phyloP scores from a whole-genome alignment of 2,888 invertebrate species.

The Chaitophorus viminalis region DNA sequence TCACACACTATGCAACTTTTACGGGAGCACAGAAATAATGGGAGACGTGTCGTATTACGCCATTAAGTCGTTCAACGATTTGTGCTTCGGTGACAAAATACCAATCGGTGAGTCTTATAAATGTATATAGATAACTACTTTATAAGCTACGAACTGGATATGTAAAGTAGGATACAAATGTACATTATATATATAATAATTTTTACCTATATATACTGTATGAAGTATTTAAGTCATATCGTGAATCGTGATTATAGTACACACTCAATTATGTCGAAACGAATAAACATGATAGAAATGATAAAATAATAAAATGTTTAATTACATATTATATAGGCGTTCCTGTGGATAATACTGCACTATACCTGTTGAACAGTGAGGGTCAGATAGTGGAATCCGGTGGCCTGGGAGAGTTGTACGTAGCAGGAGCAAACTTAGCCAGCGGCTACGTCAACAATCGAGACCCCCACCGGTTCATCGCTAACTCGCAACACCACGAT shows the following conservation, averaged over 20 bases:
- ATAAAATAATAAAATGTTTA: background rate
- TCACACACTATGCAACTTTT: constrained; percentile 83
- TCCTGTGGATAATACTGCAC: constrained; percentile 81
- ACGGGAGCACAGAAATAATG: constrained; percentile 92
- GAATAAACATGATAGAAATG: too few species aligned
- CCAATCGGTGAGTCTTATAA: constrained; percentile 80
- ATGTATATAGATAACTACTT: too few species aligned
- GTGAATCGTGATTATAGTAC: too few species aligned
- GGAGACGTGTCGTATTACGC: constrained; percentile 87
- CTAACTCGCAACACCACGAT: constrained; percentile 76
- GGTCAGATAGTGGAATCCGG: constrained; percentile 78
- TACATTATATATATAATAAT: too few species aligned
- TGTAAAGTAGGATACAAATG: too few species aligned
- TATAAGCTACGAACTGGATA: too few species aligned
- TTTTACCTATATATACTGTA: too few species aligned
- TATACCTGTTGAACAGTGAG: constrained; percentile 82
- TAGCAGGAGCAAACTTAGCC: constrained; percentile 83
- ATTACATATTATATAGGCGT: constrained; percentile 69
- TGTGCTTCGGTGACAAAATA: constrained; percentile 75
- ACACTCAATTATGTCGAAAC: too few species aligned
- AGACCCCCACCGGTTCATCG: constrained; percentile 78
- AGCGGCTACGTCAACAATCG: constrained; percentile 82
- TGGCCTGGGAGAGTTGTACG: constrained; percentile 83
- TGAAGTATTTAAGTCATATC: too few species aligned
- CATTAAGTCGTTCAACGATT: constrained; percentile 73